These are phyloP conservation scores for Hypselothyrea guttata DNA, from an alignment of 2,888 invertebrate species.

Conservation along the genomic window DNA sequence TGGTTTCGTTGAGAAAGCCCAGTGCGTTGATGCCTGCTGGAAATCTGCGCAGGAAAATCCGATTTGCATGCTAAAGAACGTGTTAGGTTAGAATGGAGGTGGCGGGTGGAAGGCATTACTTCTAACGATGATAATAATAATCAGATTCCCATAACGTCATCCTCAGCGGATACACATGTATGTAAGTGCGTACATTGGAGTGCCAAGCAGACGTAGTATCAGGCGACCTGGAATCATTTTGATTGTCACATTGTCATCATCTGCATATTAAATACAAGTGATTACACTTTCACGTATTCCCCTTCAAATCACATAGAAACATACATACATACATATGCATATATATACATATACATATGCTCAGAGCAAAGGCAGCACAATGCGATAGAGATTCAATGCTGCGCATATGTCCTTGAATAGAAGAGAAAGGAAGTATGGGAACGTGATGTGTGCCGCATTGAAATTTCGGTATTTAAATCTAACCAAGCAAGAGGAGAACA, in stretches of 20 bases:
- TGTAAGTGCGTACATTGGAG: not conserved
- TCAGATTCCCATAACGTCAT: slow-evolving; percentile 66
- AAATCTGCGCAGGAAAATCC: slow-evolving; percentile 55
- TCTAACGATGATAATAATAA: slow-evolving; percentile 75
- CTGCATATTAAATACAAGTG: slow-evolving; percentile 76
- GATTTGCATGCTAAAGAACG: slow-evolving; percentile 38
- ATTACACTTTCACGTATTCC: slow-evolving; percentile 60
- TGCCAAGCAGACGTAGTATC: slow-evolving; percentile 28
- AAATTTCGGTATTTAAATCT: slow-evolving; percentile 74
- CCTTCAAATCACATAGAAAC: slow-evolving; percentile 17
- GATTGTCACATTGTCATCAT: slow-evolving; percentile 76
- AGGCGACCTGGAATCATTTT: slow-evolving; percentile 72
- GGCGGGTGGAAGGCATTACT: slow-evolving; percentile 31
- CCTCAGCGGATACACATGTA: slow-evolving; percentile 9
- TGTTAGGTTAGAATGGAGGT: too few species aligned
- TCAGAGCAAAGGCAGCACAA: slow-evolving; percentile 11
- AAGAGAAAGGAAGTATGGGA: not conserved
- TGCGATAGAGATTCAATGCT: slow-evolving; percentile 22
- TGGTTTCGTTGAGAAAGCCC: slow-evolving; percentile 25
- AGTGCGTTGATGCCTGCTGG: slow-evolving; percentile 63
- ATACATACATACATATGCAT: slow-evolving; percentile 8
- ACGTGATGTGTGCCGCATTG: slow-evolving; percentile 68
- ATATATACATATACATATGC: slow-evolving; percentile 7
- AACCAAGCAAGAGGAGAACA: slow-evolving; percentile 58
- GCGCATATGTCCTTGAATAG: slow-evolving; percentile 27